Evolutionary conservation across 1,140 invertebrate genomes (phyloP), one percentile per base, ranked within the genome.

Genomic region (Hirudo medicinalis): DNA sequence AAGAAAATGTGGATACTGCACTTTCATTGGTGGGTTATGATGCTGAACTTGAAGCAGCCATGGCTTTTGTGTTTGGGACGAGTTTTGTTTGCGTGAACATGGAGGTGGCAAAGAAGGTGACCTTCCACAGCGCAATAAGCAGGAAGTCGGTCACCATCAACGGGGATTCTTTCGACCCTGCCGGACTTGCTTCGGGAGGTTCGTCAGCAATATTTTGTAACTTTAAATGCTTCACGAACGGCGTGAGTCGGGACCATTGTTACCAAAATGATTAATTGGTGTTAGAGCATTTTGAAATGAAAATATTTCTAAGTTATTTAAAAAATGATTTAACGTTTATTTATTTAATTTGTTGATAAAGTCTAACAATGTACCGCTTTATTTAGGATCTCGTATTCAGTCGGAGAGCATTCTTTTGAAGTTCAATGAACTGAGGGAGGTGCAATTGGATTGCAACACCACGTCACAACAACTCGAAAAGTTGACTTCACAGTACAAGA

Each of bases 161-260:
- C 75, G 96, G 96, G 0, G 94, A 98, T 82, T 87, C 90, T 6
- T 88, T 90, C 74, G 91, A 95, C 84, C 93, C 95, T 3, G 83
- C 87, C 72, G 96, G 95, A 76, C 90, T 88, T 11, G 82, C 97
- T 13, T 89, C 91, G 69, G 95, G 94, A 78, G 92, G 92, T 80
- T 32, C n/a, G 70, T 71, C 0, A 19, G 6, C 17, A 17, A 5
- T 72, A 9, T 32, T 71, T 29, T 25, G 32, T 15, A n/a, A n/a
- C n/a, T 32, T 68, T 19, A 22, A 25, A 8, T n/a, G 8, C 29
- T 3, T 32, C 22, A 15, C 20, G 8, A 60, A n/a, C n/a, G n/a
- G n/a, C n/a, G n/a, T n/a, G n/a, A n/a, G n/a, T n/a, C n/a, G n/a
- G 32, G 32, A 3, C 32, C 2, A 3, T 36, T 36, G 32, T 36